Conservation (phyloP, 2,797 vertebrate species). For the Siniperca scherzeri region DNA sequence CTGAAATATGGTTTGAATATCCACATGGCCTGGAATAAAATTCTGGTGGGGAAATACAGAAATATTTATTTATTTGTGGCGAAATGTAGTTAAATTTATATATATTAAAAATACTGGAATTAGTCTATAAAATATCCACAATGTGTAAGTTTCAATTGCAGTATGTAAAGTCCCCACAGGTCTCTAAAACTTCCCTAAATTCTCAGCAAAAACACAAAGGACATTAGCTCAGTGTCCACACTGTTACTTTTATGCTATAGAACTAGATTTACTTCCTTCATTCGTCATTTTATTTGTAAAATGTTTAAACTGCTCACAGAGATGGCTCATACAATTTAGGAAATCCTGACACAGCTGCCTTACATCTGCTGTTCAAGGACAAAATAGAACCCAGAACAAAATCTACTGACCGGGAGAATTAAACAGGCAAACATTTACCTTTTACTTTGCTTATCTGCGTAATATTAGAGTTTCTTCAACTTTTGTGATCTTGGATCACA, state of each 20-base stretch:
- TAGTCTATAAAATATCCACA: neutral
- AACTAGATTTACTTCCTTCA: neutral
- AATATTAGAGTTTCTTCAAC: neutral
- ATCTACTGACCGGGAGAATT: neutral
- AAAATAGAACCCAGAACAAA: neutral
- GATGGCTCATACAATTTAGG: neutral
- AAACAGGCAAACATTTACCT: neutral
- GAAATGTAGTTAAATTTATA: neutral
- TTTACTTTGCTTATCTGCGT: neutral
- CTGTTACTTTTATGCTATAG: neutral
- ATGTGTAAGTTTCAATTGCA: neutral
- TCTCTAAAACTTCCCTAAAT: neutral
- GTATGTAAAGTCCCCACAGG: neutral
- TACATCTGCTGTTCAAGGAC: neutral
- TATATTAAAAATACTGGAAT: neutral
- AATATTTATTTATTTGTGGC: neutral
- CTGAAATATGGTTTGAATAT: neutral
- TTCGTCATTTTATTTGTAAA: constrained; percentile 3
- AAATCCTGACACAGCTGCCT: neutral
- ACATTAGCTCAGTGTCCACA: neutral
- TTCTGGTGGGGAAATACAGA: neutral
- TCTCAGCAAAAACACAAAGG: neutral
- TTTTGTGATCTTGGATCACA: neutral
- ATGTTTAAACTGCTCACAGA: neutral
- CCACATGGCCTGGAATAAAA: neutral